Evolutionary conservation across 2,888 invertebrate species (phyloP).

Genomic region (Drepanosiphum platanoidis): DNA sequence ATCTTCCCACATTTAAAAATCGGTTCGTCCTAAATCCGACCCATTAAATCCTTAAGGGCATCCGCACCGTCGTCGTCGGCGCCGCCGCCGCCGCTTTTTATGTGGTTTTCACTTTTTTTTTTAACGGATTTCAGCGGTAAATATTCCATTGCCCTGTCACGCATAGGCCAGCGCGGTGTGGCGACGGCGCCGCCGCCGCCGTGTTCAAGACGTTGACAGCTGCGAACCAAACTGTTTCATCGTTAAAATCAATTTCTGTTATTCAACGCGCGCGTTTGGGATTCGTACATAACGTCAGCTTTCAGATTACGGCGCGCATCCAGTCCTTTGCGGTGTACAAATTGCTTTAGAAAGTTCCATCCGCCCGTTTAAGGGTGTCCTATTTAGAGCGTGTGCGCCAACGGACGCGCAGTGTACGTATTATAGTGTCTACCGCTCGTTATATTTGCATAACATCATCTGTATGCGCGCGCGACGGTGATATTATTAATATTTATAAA

Average conservation of each 20-base stretch:
- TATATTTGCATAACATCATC: too few species aligned
- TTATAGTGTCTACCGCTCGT: too few species aligned
- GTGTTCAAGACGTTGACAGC: background rate
- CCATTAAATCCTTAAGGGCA: constrained; percentile 44
- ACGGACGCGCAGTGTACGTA: background rate
- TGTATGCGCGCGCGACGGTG: too few species aligned
- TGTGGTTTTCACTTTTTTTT: constrained; percentile 9
- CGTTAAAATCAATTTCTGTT: constrained; percentile 7
- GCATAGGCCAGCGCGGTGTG: background rate
- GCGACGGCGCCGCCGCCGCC: too few species aligned
- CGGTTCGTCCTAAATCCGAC: constrained; percentile 24
- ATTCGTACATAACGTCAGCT: background rate
- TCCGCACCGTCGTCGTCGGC: background rate
- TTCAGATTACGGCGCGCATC: background rate
- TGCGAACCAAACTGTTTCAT: background rate
- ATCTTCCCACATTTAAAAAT: constrained; percentile 51
- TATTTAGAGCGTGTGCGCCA: background rate
- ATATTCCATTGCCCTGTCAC: background rate
- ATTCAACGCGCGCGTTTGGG: background rate
- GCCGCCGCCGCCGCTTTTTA: background rate
- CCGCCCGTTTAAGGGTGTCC: background rate
- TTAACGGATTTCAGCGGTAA: background rate
- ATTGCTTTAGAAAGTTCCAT: background rate
- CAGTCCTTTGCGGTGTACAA: background rate
- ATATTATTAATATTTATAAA: too few species aligned